phyloP scores from a whole-genome alignment of 2,797 vertebrate genomes.

The Kryptopterus vitreolus region DNA sequence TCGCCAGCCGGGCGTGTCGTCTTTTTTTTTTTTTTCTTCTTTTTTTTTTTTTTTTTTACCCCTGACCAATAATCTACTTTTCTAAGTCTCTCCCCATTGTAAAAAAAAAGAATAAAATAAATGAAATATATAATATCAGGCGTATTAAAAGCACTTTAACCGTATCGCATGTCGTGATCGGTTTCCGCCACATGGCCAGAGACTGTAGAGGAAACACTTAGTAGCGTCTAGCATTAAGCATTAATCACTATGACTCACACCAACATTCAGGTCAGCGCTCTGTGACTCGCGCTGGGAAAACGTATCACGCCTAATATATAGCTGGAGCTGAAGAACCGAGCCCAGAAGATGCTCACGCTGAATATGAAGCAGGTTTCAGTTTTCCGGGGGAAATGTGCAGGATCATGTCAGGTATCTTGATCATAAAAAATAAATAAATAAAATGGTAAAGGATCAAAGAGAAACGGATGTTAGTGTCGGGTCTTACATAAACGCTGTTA shows the following conservation, averaged over 20 bases:
- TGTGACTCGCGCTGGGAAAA: not conserved
- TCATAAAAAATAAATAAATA: not conserved
- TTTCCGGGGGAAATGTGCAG: not conserved
- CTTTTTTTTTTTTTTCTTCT: too few species aligned
- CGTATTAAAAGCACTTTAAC: not conserved
- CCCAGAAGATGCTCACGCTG: too few species aligned
- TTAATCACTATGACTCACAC: constrained; percentile 29
- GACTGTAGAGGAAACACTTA: constrained; percentile 20
- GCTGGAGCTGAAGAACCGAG: not conserved
- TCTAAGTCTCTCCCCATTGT: not conserved
- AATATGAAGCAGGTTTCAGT: not conserved
- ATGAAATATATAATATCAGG: constrained; percentile 10
- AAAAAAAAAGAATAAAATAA: not conserved
- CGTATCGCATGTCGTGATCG: not conserved
- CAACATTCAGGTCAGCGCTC: constrained; percentile 1
- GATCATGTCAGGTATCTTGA: not conserved
- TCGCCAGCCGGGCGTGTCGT: not conserved
- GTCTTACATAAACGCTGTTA: not conserved
- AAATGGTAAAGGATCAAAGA: not conserved
- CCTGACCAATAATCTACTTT: constrained; percentile 3
- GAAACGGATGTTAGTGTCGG: not conserved
- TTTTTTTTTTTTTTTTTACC: not conserved
- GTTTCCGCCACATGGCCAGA: not conserved
- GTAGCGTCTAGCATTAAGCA: constrained; percentile 14
- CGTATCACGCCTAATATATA: not conserved